Conservation (phyloP, 2,888 invertebrate genomes). For the Drosophila monieri region DNA sequence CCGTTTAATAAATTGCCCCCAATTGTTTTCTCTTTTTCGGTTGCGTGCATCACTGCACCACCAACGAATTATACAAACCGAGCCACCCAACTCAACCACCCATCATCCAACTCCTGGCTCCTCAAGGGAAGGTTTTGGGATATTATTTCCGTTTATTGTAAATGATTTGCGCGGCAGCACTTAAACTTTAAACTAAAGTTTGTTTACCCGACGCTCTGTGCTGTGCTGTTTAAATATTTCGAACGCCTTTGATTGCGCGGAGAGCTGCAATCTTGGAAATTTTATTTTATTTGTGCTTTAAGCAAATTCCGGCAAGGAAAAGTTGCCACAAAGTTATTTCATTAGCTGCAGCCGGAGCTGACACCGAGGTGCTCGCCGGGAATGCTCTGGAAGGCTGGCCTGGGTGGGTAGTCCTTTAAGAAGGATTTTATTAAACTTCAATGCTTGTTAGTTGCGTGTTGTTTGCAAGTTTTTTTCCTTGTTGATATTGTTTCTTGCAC, state of each 20-base stretch:
- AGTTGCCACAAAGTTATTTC: slow-evolving; percentile 61
- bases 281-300: slow-evolving; percentile 52
- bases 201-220: slow-evolving; percentile 6
- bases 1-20: slow-evolving; percentile 41
- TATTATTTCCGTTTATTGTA: slow-evolving; percentile 41
- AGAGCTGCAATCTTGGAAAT: slow-evolving; percentile 41
- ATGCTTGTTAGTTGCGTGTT: slow-evolving; percentile 43
- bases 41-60: slow-evolving; percentile 34
- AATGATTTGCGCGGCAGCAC: slow-evolving; percentile 32
- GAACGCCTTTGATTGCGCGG: slow-evolving; percentile 37
- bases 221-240: slow-evolving; percentile 27
- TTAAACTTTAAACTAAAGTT: slow-evolving; percentile 35
- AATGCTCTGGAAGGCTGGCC: neutral
- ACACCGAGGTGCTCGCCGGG: neutral
- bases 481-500: slow-evolving; percentile 47
- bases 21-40: slow-evolving; percentile 39
- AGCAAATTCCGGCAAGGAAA: slow-evolving; percentile 46
- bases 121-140: slow-evolving; percentile 19
- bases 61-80: slow-evolving; percentile 8
- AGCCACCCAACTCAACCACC: slow-evolving; percentile 5
- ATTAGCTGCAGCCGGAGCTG: slow-evolving; percentile 43
- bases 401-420: slow-evolving; percentile 26
- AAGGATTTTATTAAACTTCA: slow-evolving; percentile 50
- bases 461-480: slow-evolving; percentile 21
- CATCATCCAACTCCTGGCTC: neutral